A percentile compares a stretch with the other conserved stretches of the same genome.
Evolutionary conservation across 2,888 invertebrate species (phyloP).

Genomic region (Dorcus hopei): DNA sequence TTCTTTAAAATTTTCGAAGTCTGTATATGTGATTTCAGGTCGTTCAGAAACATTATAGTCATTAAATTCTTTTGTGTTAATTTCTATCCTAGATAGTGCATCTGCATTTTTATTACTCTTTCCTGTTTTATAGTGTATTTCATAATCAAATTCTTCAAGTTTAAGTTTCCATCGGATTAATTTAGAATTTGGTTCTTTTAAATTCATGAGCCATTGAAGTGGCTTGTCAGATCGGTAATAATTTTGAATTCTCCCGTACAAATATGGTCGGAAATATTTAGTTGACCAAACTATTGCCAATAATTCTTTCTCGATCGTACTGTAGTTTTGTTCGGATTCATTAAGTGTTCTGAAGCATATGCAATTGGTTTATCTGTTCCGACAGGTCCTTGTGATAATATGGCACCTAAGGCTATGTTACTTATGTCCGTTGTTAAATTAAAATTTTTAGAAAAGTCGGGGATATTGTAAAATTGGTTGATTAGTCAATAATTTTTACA

Average conservation of each 20-base stretch:
- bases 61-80: background rate
- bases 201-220: no score
- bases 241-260: no score
- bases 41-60: no score
- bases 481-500: constrained; percentile 14
- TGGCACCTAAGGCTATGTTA: constrained; percentile 9
- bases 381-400: constrained; percentile 13
- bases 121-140: constrained; percentile 3
- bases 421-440: constrained; percentile 14
- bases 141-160: constrained; percentile 4
- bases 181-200: no score
- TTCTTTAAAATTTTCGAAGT: background rate
- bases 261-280: no score
- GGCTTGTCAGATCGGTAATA: no score
- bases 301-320: no score
- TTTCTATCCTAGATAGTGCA: background rate
- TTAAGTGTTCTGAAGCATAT: no score
- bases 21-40: no score
- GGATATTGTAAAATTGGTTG: constrained; percentile 17
- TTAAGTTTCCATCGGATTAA: background rate
- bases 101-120: constrained; percentile 3
- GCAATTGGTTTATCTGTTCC: no score
- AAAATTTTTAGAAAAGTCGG: constrained; percentile 14
- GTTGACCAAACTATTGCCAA: no score
- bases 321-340: no score